Percentiles rank a stretch among this genome's conserved stretches.
Evolutionary conservation across 2,113 vertebrate genomes (phyloP).

Genomic region (Siphamia tubifer): DNA sequence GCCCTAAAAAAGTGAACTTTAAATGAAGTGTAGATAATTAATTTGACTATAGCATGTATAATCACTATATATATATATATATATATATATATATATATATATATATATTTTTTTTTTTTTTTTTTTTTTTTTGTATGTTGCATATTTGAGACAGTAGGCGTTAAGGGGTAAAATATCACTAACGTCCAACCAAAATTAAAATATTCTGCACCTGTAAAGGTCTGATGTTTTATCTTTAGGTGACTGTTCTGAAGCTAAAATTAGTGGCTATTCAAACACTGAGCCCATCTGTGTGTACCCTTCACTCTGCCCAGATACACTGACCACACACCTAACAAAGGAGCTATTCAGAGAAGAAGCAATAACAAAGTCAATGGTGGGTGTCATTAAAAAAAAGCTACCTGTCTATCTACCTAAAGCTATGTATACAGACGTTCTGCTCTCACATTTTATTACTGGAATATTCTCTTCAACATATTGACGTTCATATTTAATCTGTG

Average conservation of each 20-base stretch:
- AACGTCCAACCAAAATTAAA: background rate
- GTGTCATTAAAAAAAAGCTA: background rate
- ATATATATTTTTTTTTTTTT: too few species aligned
- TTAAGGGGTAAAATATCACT: too few species aligned
- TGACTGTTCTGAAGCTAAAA: conserved; percentile 31
- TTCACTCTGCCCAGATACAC: conserved; percentile 30
- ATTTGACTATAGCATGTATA: too few species aligned
- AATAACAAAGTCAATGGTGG: background rate
- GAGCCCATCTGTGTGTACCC: conserved; percentile 34
- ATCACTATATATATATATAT: too few species aligned
- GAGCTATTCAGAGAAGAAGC: conserved; percentile 20
- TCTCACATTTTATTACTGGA: background rate
- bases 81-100: too few species aligned
- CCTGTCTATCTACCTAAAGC: too few species aligned
- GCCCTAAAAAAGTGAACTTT: too few species aligned
- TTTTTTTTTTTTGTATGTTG: too few species aligned
- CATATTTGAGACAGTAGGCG: too few species aligned
- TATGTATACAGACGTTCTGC: background rate
- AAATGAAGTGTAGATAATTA: too few species aligned
- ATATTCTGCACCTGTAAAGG: background rate
- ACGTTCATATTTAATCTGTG: background rate
- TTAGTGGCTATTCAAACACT: conserved; percentile 37
- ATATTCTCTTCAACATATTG: background rate
- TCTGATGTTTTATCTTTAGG: conserved; percentile 48
- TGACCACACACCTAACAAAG: conserved; percentile 38